These are phyloP conservation scores for Synanthedon myopaeformis DNA, from an alignment of 2,888 invertebrate genomes.

Conservation along the genomic window DNA sequence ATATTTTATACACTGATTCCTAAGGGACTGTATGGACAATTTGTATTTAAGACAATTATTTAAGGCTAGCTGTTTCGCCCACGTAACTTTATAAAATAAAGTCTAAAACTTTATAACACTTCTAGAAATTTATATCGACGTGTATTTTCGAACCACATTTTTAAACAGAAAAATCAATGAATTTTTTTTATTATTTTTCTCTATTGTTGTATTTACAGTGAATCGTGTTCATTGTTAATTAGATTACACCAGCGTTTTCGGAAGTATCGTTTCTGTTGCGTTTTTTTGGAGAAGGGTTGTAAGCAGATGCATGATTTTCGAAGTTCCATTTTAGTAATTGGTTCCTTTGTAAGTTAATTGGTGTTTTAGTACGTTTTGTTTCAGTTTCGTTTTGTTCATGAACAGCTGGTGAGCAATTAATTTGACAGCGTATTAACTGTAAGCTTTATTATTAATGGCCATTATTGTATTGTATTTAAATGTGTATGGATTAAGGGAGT, in stretches of 20 bases:
- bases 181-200: slow-evolving; percentile 4
- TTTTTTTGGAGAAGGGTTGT: slow-evolving; percentile 31
- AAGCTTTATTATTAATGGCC: background rate
- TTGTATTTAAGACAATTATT: too few species aligned
- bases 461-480: background rate
- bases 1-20: too few species aligned
- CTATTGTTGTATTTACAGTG: slow-evolving; percentile 23
- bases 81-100: too few species aligned
- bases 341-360: slow-evolving; percentile 42
- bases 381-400: slow-evolving; percentile 7
- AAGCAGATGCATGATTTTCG: slow-evolving; percentile 59
- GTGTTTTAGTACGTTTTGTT: slow-evolving; percentile 26
- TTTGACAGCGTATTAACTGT: slow-evolving; percentile 5
- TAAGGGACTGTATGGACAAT: too few species aligned
- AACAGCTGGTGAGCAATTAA: slow-evolving; percentile 32
- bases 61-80: too few species aligned
- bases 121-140: too few species aligned
- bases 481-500: too few species aligned
- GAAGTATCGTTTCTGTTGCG: slow-evolving; percentile 15
- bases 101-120: too few species aligned
- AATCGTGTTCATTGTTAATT: slow-evolving; percentile 35
- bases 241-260: slow-evolving; percentile 30
- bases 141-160: too few species aligned
- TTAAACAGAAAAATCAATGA: slow-evolving; percentile 14
- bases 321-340: slow-evolving; percentile 34